Conservation (phyloP, 2,888 invertebrate genomes). For the Drosophila seclusa region DNA sequence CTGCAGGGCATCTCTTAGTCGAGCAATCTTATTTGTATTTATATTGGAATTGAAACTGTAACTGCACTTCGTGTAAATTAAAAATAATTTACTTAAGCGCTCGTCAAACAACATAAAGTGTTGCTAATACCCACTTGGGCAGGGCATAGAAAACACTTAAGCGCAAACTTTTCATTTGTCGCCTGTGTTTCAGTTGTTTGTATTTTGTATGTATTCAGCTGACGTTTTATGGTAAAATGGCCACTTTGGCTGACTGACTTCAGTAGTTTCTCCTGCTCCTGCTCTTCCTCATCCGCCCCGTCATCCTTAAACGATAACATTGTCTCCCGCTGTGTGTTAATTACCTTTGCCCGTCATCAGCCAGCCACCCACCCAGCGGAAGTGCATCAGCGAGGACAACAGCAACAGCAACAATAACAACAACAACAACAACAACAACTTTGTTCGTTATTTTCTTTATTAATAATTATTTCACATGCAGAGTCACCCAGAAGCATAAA, state of each 20-base stretch:
- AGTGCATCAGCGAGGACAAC: conserved; percentile 58
- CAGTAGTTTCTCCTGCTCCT: neutral
- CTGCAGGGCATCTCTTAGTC: neutral
- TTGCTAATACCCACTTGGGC: neutral
- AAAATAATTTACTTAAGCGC: neutral
- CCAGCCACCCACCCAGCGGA: conserved; percentile 19
- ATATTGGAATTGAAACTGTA: neutral
- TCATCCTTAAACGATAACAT: neutral
- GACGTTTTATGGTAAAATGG: conserved; percentile 9
- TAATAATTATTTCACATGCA: conserved; percentile 75
- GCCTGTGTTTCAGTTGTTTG: neutral
- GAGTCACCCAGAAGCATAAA: conserved; percentile 21
- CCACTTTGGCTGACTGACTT: conserved; percentile 47
- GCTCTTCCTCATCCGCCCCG: fast-evolving
- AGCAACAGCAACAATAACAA: conserved; percentile 19
- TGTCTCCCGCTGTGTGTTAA: conserved; percentile 63
- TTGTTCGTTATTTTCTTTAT: conserved; percentile 72
- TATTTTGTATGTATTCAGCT: conserved; percentile 2
- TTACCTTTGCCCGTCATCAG: conserved; percentile 61
- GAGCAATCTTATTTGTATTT: neutral
- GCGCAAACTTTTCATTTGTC: conserved; percentile 34
- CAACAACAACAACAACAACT: conserved; percentile 39
- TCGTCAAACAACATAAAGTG: neutral
- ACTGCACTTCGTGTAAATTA: neutral
- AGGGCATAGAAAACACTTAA: conserved; percentile 34